These are phyloP conservation scores for Australoheros facetus DNA, from an alignment of 2,797 vertebrate genomes.

Conservation along the genomic window DNA sequence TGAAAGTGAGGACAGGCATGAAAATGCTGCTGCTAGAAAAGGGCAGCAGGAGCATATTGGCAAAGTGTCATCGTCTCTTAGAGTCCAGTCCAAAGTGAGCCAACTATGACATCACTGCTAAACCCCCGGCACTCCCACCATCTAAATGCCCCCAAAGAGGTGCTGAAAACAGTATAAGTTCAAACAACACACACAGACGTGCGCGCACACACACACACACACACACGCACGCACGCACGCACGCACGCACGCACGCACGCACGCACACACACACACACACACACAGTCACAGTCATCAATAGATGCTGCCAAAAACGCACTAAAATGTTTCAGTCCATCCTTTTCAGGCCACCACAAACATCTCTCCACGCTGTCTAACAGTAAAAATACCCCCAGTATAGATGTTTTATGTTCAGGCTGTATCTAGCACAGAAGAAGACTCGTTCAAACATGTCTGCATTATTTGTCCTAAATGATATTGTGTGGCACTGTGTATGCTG, in stretches of 20 bases:
- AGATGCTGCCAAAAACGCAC: slow-evolving; percentile 46
- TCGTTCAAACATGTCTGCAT: slow-evolving; percentile 21
- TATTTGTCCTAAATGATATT: slow-evolving; percentile 20
- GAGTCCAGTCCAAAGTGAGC: slow-evolving; percentile 51
- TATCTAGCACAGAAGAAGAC: slow-evolving; percentile 13
- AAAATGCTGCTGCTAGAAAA: slow-evolving; percentile 39
- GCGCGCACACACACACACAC: slow-evolving; percentile 14
- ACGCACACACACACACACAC: slow-evolving; percentile 16
- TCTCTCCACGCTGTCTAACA: slow-evolving; percentile 23
- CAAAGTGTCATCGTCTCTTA: slow-evolving; percentile 65
- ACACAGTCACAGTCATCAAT: slow-evolving; percentile 1
- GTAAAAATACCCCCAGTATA: slow-evolving; percentile 39
- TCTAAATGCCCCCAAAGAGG: slow-evolving; percentile 25
- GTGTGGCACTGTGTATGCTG: not conserved
- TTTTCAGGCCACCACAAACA: slow-evolving; percentile 42
- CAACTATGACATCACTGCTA: slow-evolving; percentile 71
- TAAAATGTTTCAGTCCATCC: slow-evolving; percentile 45
- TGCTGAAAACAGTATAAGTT: slow-evolving; percentile 22
- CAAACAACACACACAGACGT: slow-evolving; percentile 27
- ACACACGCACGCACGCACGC: slow-evolving; percentile 16
- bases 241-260: slow-evolving; percentile 15
- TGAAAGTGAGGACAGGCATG: slow-evolving; percentile 41
- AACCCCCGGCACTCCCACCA: not conserved
- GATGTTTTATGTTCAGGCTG: slow-evolving; percentile 24
- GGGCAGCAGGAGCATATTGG: slow-evolving; percentile 59